These are phyloP conservation scores for Kradibia gibbosae DNA, from an alignment of 1,140 invertebrate species.

Conservation along the genomic window DNA sequence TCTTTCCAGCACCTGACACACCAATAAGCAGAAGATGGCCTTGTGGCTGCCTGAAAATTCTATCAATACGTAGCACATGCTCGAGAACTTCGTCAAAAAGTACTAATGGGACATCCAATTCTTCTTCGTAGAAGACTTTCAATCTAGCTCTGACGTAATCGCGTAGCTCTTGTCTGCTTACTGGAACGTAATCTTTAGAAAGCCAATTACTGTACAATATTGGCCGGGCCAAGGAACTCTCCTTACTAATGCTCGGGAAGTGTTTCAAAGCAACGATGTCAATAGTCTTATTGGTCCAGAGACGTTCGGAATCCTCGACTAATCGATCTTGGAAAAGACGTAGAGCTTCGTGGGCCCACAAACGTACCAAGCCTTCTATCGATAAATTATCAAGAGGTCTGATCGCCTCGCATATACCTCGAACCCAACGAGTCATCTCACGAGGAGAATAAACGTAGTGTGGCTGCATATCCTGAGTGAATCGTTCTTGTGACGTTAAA, in stretches of 20 bases:
- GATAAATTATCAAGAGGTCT: conserved; percentile 91
- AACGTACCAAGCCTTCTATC: conserved; percentile 94
- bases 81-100: conserved; percentile 99
- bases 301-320: conserved; percentile 94
- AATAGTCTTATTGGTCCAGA: conserved; percentile 99
- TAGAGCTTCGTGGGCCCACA: conserved; percentile 99
- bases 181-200: conserved; percentile 98
- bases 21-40: conserved; percentile 97
- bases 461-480: conserved; percentile 99
- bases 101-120: conserved; percentile 97
- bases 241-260: conserved; percentile 92
- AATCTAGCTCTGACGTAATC: conserved; percentile 98
- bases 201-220: conserved; percentile 99
- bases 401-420: conserved; percentile 99
- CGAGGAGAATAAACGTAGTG: conserved; percentile 99
- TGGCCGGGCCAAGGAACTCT: conserved; percentile 89
- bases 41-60: conserved; percentile 99
- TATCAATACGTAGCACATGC: conserved; percentile 97
- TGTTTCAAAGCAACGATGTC: conserved; percentile 95
- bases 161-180: conserved; percentile 93
- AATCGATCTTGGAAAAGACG: conserved; percentile 97
- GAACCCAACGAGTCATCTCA: conserved; percentile 99
- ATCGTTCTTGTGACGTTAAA: conserved; percentile 95
- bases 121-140: conserved; percentile 99
- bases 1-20: conserved; percentile 98